phyloP scores from a whole-genome alignment of 2,888 invertebrate genomes.

The Hyppa rectilinea region DNA sequence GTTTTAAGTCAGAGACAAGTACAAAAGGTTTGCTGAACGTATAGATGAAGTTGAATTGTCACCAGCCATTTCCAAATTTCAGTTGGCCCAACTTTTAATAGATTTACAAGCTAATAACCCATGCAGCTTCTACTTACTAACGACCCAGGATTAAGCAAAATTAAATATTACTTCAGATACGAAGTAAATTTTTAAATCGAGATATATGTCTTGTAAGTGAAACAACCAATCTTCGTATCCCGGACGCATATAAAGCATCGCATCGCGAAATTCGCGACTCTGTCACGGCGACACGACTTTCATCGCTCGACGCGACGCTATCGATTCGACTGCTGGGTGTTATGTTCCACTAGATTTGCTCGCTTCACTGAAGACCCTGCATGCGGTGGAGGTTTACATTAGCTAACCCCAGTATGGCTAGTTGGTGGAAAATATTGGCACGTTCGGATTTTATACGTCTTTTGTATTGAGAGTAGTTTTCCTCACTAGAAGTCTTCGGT shows the following conservation, averaged over 20 bases:
- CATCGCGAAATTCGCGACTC: constrained; percentile 21
- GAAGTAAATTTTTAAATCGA: not conserved
- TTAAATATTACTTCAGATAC: not conserved
- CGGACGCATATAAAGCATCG: constrained; percentile 13
- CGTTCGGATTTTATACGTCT: not conserved
- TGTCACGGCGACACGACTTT: constrained; percentile 20
- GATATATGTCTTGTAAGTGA: not conserved
- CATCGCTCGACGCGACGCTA: constrained; percentile 12
- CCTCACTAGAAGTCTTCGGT: too few species aligned
- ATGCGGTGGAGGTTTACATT: constrained; percentile 27
- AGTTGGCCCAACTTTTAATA: not conserved
- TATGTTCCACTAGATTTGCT: constrained; percentile 45
- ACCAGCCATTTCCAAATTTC: too few species aligned
- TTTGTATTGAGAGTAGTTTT: too few species aligned
- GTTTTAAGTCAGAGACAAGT: not conserved
- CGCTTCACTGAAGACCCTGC: constrained; percentile 33
- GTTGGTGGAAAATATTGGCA: constrained; percentile 14
- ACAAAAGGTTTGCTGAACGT: not conserved
- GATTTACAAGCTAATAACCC: not conserved
- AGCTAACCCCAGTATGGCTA: not conserved
- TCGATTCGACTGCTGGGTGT: constrained; percentile 53
- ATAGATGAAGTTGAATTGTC: too few species aligned
- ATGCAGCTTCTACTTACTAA: not conserved
- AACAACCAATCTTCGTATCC: not conserved
- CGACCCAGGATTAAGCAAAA: too few species aligned